Conservation (phyloP, 53 echinoderm and acorn worm genomes). For the Holothuria leucospilota region DNA sequence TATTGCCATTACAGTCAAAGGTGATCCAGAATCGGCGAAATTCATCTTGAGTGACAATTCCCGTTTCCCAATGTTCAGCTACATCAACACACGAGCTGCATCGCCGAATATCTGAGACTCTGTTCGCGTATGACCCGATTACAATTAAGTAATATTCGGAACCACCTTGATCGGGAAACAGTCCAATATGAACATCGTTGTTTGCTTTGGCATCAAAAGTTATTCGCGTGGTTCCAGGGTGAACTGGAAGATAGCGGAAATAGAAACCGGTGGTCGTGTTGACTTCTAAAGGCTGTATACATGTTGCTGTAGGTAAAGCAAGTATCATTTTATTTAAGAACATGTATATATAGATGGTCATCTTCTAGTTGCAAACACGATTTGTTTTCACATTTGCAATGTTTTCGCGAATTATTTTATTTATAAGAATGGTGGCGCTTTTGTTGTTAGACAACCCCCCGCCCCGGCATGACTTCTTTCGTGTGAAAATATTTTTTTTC, state of each 20-base stretch:
- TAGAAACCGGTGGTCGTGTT: conserved; percentile 1
- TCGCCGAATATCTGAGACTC: conserved; percentile 42
- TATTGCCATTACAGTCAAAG: conserved; percentile 33
- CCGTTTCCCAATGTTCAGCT: background rate
- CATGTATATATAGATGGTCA: too few relatives aligned
- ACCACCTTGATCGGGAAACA: background rate
- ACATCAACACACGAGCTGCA: background rate
- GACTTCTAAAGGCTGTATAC: background rate
- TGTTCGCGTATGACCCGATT: conserved; percentile 39
- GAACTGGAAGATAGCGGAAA: background rate
- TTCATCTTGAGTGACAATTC: conserved; percentile 22
- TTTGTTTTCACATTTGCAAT: too few relatives aligned
- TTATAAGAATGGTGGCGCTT: too few relatives aligned
- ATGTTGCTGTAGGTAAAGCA: too few relatives aligned
- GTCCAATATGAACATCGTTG: conserved; percentile 52
- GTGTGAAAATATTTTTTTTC: too few relatives aligned
- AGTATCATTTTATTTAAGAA: too few relatives aligned
- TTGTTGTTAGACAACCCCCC: too few relatives aligned
- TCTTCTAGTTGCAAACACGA: too few relatives aligned
- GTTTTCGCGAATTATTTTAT: too few relatives aligned
- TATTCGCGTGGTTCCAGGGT: background rate
- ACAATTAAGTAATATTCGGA: conserved; percentile 42
- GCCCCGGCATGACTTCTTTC: too few relatives aligned
- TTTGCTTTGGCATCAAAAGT: conserved; percentile 49
- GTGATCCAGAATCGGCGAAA: conserved; percentile 56